These are phyloP conservation scores for Phaonia tiefii DNA, from an alignment of 2,888 invertebrate genomes.

Conservation along the genomic window DNA sequence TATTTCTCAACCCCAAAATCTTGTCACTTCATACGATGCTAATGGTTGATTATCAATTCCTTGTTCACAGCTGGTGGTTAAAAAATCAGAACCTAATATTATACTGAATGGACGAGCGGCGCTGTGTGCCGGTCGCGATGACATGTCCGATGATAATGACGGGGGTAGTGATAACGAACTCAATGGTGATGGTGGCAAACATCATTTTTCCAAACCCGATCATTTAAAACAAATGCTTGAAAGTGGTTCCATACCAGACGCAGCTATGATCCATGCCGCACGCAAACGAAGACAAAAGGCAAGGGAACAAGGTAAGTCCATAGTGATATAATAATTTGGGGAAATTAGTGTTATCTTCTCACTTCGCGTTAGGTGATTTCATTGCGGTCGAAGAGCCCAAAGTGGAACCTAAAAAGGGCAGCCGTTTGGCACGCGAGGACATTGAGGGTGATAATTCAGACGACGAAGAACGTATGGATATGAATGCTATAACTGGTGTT, in stretches of 20 bases:
- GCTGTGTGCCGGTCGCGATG: conserved; percentile 88
- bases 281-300: conserved; percentile 97
- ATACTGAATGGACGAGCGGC: conserved; percentile 92
- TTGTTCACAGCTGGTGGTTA: conserved; percentile 82
- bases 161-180: conserved; percentile 81
- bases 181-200: conserved; percentile 71
- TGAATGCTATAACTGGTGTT: conserved; percentile 90
- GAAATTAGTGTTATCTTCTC: neutral
- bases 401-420: conserved; percentile 80
- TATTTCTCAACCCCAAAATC: conserved; percentile 36
- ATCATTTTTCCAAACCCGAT: conserved; percentile 85
- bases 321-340: neutral
- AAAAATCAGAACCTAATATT: conserved; percentile 83
- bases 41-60: conserved; percentile 53
- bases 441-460: conserved; percentile 90
- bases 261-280: conserved; percentile 98
- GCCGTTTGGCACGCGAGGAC: conserved; percentile 89
- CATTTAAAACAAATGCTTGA: conserved; percentile 90
- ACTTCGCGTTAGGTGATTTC: conserved; percentile 82
- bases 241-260: conserved; percentile 97
- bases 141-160: conserved; percentile 83
- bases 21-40: conserved; percentile 40
- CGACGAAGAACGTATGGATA: conserved; percentile 91
- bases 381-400: conserved; percentile 82
- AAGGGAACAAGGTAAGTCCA: conserved; percentile 85